Base-by-base conservation (phyloP, 1,140 invertebrate genomes). In the Drosophila nannoptera region DNA sequence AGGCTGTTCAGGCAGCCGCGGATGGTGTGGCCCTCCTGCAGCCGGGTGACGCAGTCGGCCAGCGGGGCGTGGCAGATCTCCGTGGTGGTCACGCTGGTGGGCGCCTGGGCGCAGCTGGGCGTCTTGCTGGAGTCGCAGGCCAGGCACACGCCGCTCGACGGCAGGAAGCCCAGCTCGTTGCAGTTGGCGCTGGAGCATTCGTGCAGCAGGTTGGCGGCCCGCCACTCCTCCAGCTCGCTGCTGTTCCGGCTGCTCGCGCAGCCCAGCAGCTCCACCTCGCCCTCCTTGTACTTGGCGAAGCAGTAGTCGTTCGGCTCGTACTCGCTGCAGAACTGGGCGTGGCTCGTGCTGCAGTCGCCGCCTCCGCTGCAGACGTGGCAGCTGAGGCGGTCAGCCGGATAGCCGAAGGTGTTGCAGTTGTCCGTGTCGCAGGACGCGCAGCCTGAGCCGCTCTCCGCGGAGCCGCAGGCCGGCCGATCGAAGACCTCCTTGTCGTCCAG, bases 401-500 rank as follows among this genome's bases (percentile, higher is more conserved):
- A 89, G 0, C 31, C n/a, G 50, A 87, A 87, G 12, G 54, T 87
- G 36, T 89, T 89, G 42, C 87, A 89, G 0, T 55, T 12, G 0
- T 16, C 55, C 0, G 0, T 6, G 6, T 55, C 55, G 36, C 87
- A 89, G 49, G 63, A n/a, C 45, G 78, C 69, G 35, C 87, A 89
- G 29, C 73, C 72, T 0, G 7, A 69, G 43, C 75, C 74, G 9
- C 61, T 78, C 4, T 22, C 65, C 42, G 78, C 77, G 4, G 33
- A 67, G 45, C 9, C 69, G 48, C 87, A 89, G 2, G 43, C 54
- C 2, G 22, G 14, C 0, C 73, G 87, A 38, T 84, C 81, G 6
- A 56, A 68, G 12, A 54, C 7, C 52, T 89, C 87, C 67, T 88
- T 88, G 49, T 89, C 87, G 54, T 88, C 71, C 50, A 87, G 45